These are phyloP conservation scores for Pararge aegeria DNA, from an alignment of 1,140 invertebrate genomes.

Conservation along the genomic window DNA sequence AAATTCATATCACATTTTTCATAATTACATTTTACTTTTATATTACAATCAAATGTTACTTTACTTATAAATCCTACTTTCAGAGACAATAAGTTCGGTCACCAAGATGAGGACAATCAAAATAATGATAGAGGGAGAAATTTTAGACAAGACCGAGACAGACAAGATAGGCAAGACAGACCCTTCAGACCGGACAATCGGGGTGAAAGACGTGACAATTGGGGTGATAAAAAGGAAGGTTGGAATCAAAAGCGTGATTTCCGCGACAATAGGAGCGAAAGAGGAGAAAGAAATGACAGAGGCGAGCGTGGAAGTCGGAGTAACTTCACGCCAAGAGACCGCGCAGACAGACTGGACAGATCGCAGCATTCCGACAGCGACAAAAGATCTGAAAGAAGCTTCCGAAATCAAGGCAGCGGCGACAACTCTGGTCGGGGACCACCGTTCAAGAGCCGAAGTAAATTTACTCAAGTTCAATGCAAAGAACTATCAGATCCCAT, in stretches of 20 bases:
- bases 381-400: slow-evolving; percentile 55
- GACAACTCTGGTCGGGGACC: slow-evolving; percentile 43
- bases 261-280: slow-evolving; percentile 15
- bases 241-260: slow-evolving; percentile 53
- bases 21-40: no score
- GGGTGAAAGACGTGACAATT: slow-evolving; percentile 46
- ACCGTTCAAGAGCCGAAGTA: slow-evolving; percentile 46
- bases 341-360: slow-evolving; percentile 43
- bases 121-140: slow-evolving; percentile 43
- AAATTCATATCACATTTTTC: no score
- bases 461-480: slow-evolving; percentile 56
- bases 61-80: slow-evolving; percentile 19
- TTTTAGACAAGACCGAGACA: slow-evolving; percentile 35
- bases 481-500: slow-evolving; percentile 55
- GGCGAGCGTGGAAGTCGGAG: slow-evolving; percentile 40
- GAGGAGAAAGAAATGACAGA: slow-evolving; percentile 28
- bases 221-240: slow-evolving; percentile 59
- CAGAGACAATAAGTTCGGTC: slow-evolving; percentile 52
- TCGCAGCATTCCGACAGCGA: slow-evolving; percentile 53
- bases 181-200: slow-evolving; percentile 30
- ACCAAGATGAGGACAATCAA: slow-evolving; percentile 46
- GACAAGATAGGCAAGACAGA: no score
- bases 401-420: slow-evolving; percentile 46
- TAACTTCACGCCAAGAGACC: slow-evolving; percentile 60
- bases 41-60: not conserved